Evolutionary conservation across 2,888 invertebrate genomes (phyloP).

Genomic region (Noctua pronuba): DNA sequence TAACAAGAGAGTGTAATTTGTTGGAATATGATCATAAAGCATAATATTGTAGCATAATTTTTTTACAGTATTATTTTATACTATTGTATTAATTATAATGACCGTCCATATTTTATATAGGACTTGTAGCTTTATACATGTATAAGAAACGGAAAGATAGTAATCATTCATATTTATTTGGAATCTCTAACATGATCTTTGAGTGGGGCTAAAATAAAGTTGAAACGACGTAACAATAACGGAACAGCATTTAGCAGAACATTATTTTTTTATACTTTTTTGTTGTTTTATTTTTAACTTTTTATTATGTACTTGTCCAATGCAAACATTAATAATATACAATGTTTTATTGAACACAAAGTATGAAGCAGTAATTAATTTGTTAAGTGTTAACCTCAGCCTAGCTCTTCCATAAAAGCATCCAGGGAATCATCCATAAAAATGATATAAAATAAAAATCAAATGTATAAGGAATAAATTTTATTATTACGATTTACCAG

Average conservation of each 20-base stretch:
- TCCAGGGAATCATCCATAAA: conserved; percentile 14
- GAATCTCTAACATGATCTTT: conserved; percentile 26
- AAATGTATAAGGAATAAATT: conserved; percentile 68
- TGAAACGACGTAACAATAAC: background rate
- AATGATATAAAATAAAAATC: conserved; percentile 53
- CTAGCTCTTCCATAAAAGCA: conserved; percentile 56
- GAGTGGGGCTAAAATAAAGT: background rate
- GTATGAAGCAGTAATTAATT: background rate
- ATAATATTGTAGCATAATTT: conserved; percentile 19
- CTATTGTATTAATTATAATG: conserved; percentile 5
- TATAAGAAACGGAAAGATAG: background rate
- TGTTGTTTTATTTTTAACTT: background rate
- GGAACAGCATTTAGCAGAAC: too few relatives aligned
- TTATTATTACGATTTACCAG: conserved; percentile 76
- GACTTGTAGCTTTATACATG: conserved; percentile 3
- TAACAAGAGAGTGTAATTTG: conserved; percentile 18
- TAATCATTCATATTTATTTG: conserved; percentile 1
- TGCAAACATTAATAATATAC: background rate
- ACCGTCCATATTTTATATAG: conserved; percentile 46
- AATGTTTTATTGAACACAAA: conserved; percentile 31
- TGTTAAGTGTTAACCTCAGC: conserved; percentile 27
- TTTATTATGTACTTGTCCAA: background rate
- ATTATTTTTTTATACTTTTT: background rate
- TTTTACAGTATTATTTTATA: conserved; percentile 27
- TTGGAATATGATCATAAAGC: conserved; percentile 1